phyloP scores from a whole-genome alignment of 2,113 vertebrate species.

The Serranochromis macrocephalus region DNA sequence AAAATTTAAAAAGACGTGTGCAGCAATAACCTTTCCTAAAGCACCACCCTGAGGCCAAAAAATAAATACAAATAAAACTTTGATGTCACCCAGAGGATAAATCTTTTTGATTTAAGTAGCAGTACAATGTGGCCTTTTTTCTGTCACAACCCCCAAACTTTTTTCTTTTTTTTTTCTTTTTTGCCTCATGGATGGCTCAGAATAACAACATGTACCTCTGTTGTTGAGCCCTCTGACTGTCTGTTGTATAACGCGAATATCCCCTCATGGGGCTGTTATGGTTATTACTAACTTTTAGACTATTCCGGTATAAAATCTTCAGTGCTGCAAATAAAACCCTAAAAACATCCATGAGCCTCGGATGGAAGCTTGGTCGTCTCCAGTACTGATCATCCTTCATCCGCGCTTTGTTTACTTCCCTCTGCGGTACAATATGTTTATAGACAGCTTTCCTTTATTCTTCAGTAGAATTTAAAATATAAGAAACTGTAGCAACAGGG shows the following conservation, averaged over 20 bases:
- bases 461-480: neutral
- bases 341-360: neutral
- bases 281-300: neutral
- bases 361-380: neutral
- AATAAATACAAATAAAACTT: neutral
- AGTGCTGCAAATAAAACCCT: neutral
- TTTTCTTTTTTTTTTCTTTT: accelerated
- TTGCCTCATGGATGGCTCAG: neutral
- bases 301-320: neutral
- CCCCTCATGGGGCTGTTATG: neutral
- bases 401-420: neutral
- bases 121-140: neutral
- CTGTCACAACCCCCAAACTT: neutral
- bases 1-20: neutral
- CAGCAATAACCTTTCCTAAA: neutral
- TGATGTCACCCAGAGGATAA: neutral
- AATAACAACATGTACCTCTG: neutral
- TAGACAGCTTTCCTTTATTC: neutral
- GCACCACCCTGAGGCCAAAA: neutral
- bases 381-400: neutral
- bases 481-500: neutral
- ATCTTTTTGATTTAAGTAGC: neutral
- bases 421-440: neutral
- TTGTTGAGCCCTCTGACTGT: neutral
- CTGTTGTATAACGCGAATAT: neutral